These are phyloP conservation scores for Tapera naevia DNA, from an alignment of 2,797 vertebrate genomes.

Conservation along the genomic window DNA sequence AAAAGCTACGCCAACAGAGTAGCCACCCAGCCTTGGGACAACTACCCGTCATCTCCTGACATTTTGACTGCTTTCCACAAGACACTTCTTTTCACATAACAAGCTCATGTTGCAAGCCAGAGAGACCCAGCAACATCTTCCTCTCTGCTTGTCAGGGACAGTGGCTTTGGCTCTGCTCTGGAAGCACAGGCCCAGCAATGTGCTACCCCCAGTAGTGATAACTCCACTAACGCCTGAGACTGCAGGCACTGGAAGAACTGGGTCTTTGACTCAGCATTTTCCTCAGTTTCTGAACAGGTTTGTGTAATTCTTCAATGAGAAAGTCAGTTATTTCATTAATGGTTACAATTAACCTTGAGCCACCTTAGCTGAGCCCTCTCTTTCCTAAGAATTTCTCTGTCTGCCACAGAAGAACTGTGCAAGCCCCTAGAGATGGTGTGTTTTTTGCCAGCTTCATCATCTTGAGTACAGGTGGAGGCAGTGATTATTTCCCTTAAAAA, in stretches of 20 bases:
- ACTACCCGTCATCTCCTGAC: neutral
- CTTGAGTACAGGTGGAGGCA: neutral
- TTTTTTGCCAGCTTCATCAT: neutral
- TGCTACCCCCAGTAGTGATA: neutral
- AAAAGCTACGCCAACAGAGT: neutral
- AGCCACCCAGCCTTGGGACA: fast-evolving
- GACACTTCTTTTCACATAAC: neutral
- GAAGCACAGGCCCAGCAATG: neutral
- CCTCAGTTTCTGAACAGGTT: neutral
- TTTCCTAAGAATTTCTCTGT: neutral
- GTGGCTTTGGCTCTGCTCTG: neutral
- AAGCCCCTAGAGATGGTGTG: neutral
- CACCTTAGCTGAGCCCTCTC: neutral
- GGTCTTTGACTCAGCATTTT: neutral
- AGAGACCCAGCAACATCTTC: neutral
- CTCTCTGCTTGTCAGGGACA: neutral
- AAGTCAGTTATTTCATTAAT: neutral
- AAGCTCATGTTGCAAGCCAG: fast-evolving
- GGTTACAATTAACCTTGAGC: neutral
- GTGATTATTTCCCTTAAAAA: neutral
- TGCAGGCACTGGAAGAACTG: neutral
- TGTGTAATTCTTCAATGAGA: neutral
- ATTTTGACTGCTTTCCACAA: neutral
- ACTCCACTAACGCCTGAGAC: neutral
- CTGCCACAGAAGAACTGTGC: neutral